Evolutionary conservation across 2,113 vertebrate species (phyloP).

Genomic region (Phrynocephalus versicolor): DNA sequence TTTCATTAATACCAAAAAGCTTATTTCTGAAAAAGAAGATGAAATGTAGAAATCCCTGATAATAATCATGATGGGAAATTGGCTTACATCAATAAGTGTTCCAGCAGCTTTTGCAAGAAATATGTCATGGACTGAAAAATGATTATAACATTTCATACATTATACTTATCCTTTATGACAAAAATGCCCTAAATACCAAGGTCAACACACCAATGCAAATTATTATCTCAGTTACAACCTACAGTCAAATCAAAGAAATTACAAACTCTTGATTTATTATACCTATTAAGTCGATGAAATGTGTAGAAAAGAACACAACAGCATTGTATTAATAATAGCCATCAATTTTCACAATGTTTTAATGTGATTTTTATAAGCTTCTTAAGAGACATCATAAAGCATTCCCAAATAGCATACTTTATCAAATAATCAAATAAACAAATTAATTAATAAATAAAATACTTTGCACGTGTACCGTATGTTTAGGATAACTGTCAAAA

Average conservation of each 20-base stretch:
- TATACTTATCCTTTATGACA: neutral
- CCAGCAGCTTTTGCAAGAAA: neutral
- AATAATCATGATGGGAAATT: constrained; percentile 20
- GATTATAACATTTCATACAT: constrained; percentile 3
- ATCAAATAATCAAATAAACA: too few species aligned
- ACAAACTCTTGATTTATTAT: neutral
- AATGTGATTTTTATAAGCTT: neutral
- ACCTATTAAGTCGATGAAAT: neutral
- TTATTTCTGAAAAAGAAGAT: constrained; percentile 10
- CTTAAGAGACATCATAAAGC: neutral
- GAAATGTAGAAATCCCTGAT: constrained; percentile 8
- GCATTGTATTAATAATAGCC: neutral
- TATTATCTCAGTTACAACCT: neutral
- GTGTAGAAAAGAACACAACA: neutral
- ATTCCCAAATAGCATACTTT: neutral
- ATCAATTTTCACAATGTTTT: neutral
- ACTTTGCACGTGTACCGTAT: too few species aligned
- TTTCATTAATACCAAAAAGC: constrained; percentile 10
- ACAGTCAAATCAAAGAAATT: constrained; percentile 3
- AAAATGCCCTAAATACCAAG: neutral
- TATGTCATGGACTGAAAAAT: constrained; percentile 7
- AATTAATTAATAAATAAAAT: too few species aligned
- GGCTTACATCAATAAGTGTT: constrained; percentile 7
- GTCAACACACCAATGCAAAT: neutral
- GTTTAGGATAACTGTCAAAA: too few species aligned